These are phyloP conservation scores for Alviniconcha strummeri DNA, from an alignment of 2,888 invertebrate genomes.

Conservation along the genomic window DNA sequence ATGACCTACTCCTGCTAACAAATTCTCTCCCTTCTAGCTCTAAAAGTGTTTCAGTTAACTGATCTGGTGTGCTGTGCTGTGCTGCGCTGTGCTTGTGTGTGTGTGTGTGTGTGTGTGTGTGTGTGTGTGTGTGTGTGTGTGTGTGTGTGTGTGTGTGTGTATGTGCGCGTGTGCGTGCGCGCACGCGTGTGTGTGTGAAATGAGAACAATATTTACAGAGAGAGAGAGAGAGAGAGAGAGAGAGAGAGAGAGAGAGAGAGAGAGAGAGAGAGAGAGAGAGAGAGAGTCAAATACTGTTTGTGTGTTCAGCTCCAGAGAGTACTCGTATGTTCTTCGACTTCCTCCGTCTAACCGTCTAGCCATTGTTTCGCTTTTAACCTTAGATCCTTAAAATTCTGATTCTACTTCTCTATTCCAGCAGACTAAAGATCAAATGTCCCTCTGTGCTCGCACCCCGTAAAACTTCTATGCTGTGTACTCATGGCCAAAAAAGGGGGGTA, in stretches of 20 bases:
- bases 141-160: conserved; percentile 13
- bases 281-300: not conserved
- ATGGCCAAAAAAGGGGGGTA: no score
- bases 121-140: conserved; percentile 8
- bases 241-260: not conserved
- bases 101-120: conserved; percentile 13
- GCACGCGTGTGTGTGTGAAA: not conserved
- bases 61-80: not conserved
- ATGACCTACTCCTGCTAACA: no score
- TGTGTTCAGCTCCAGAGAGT: no score
- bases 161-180: not conserved
- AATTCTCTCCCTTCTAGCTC: no score
- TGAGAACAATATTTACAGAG: not conserved
- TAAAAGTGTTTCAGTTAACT: not conserved
- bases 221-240: not conserved
- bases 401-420: no score
- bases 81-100: conserved; percentile 1
- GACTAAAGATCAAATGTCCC: no score
- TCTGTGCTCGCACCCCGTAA: no score
- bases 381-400: no score
- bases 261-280: not conserved
- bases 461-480: no score
- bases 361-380: no score
- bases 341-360: no score
- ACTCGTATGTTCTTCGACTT: no score